A percentile compares a stretch with the other conserved stretches of the same genome.
These are phyloP conservation scores for Caenorhabditis auriculariae DNA, from an alignment of 2,888 invertebrate species.

Conservation along the genomic window DNA sequence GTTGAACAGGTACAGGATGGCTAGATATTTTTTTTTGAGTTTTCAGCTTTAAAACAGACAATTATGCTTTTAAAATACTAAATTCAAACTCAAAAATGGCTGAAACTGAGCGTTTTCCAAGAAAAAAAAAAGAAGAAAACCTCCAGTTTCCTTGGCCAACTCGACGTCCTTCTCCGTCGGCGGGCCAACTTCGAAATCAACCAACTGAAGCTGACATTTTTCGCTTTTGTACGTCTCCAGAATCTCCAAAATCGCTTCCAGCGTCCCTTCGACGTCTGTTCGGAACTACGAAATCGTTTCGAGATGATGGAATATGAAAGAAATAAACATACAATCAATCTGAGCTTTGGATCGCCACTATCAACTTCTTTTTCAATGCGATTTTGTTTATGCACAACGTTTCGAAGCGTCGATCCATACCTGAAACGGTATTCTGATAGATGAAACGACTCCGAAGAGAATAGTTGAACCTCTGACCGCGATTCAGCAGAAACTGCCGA, in stretches of 20 bases:
- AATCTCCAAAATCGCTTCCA: constrained; percentile 90
- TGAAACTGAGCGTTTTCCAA: not conserved
- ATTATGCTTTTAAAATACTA: not conserved
- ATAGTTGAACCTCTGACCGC: constrained; percentile 19
- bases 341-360: constrained; percentile 34
- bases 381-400: constrained; percentile 41
- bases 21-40: constrained; percentile 66
- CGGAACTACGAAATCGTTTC: constrained; percentile 31
- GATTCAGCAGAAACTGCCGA: constrained; percentile 41
- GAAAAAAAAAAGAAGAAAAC: not conserved
- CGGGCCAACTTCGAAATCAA: constrained; percentile 87
- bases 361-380: constrained; percentile 38
- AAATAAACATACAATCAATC: constrained; percentile 36
- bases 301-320: not conserved
- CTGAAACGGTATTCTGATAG: constrained; percentile 5
- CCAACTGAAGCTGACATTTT: constrained; percentile 77
- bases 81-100: not conserved
- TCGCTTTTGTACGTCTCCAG: constrained; percentile 76
- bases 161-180: constrained; percentile 82
- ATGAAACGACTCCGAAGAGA: not conserved
- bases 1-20: constrained; percentile 86
- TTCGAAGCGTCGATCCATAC: constrained; percentile 41
- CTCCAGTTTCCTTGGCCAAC: constrained; percentile 69
- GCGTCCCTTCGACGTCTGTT: constrained; percentile 91
- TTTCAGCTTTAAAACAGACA: not conserved